These are phyloP conservation scores for Oreochromis tanganicae DNA, from an alignment of 2,113 vertebrate species.

Conservation along the genomic window DNA sequence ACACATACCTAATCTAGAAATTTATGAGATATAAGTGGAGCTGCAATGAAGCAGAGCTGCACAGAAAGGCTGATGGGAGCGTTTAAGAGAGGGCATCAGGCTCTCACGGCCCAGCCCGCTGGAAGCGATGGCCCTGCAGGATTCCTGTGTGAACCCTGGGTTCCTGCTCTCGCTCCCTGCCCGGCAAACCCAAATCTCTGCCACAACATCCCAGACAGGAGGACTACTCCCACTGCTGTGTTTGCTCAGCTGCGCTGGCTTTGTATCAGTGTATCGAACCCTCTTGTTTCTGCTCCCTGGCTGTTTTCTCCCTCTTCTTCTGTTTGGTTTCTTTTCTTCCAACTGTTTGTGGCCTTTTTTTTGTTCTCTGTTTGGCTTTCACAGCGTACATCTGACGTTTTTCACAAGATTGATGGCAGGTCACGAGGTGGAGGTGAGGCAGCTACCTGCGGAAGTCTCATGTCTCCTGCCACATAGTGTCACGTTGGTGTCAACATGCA, in stretches of 20 bases:
- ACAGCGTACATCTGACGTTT: conserved; percentile 8
- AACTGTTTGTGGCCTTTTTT: conserved; percentile 55
- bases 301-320: conserved; percentile 56
- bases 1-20: background rate
- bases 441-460: conserved; percentile 61
- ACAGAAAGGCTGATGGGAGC: background rate
- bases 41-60: background rate
- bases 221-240: conserved; percentile 63
- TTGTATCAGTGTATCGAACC: conserved; percentile 51
- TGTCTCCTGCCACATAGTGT: conserved; percentile 36
- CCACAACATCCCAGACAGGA: conserved; percentile 57
- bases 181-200: conserved; percentile 45
- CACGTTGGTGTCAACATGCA: conserved; percentile 48
- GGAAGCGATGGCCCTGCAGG: conserved; percentile 49
- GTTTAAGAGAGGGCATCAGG: background rate
- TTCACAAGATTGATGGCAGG: conserved; percentile 24
- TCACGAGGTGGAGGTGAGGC: conserved; percentile 30
- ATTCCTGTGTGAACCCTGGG: conserved; percentile 57
- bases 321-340: conserved; percentile 65
- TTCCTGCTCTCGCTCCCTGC: conserved; percentile 35
- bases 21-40: background rate
- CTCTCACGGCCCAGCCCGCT: conserved; percentile 56
- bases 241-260: conserved; percentile 74
- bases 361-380: conserved; percentile 52
- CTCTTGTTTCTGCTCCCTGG: conserved; percentile 45